phyloP scores from a whole-genome alignment of 2,797 vertebrate genomes.

The Cossypha polioptera region DNA sequence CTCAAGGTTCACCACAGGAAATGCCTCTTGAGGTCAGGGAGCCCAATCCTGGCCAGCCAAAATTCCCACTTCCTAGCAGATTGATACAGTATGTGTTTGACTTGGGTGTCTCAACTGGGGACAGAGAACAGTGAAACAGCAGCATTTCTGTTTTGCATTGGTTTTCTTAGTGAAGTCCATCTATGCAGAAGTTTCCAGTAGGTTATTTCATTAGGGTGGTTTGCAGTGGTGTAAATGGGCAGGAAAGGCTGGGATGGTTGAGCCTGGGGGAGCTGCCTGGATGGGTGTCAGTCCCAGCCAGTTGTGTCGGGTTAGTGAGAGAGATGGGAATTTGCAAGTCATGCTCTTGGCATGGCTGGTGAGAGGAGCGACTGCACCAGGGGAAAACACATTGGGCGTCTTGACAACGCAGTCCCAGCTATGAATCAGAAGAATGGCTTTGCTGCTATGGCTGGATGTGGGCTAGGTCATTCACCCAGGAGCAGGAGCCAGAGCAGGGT shows the following conservation, averaged over 20 bases:
- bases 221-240: background rate
- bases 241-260: background rate
- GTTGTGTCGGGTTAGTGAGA: background rate
- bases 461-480: background rate
- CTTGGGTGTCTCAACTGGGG: background rate
- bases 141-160: background rate
- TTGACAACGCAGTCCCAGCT: background rate
- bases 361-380: background rate
- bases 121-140: background rate
- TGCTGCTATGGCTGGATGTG: background rate
- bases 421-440: conserved; percentile 14
- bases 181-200: background rate
- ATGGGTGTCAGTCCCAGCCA: background rate
- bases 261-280: background rate
- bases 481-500: background rate
- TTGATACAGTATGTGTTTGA: background rate
- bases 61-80: background rate
- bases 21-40: background rate
- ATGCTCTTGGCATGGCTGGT: background rate
- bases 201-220: background rate
- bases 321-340: conserved; percentile 24
- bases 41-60: background rate
- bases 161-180: background rate
- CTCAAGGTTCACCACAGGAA: background rate
- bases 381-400: background rate